Conservation (phyloP, 2,797 vertebrate genomes). For the Pipistrellus pygmaeus region DNA sequence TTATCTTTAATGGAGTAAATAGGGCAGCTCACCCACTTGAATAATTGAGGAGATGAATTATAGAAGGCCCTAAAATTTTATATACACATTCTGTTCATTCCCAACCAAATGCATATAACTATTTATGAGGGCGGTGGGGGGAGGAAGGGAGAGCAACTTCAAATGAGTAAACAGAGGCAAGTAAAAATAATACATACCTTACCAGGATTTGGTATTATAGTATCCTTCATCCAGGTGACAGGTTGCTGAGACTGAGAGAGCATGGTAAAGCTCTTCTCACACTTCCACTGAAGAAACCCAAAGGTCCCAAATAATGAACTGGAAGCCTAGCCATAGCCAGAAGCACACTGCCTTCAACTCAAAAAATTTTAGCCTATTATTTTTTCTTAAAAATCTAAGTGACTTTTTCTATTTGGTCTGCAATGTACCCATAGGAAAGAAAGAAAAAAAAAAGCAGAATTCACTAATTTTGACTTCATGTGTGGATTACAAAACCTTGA, state of each 20-base stretch:
- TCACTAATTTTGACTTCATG: background rate
- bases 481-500: background rate
- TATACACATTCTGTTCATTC: background rate
- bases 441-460: constrained; percentile 39
- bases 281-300: background rate
- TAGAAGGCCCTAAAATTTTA: background rate
- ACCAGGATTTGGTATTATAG: background rate
- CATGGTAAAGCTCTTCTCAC: background rate
- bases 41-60: background rate
- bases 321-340: background rate
- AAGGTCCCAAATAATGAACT: background rate
- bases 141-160: background rate
- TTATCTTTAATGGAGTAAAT: background rate
- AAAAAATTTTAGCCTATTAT: background rate
- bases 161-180: background rate
- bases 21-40: background rate
- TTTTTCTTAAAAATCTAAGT: constrained; percentile 26
- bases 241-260: background rate
- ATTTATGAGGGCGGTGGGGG: background rate
- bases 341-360: background rate
- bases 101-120: background rate
- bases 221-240: background rate
- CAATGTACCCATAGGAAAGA: background rate
- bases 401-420: background rate
- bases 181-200: background rate